These are phyloP conservation scores for human (Homo sapiens) DNA, from an alignment of 2,113 vertebrate genomes.

Conservation along the genomic window GRCh38 chr2:9471001-9471500, in stretches of 20 bases:
- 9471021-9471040: too few relatives aligned
- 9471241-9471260: not conserved
- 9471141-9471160: too few relatives aligned
- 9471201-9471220: too few relatives aligned
- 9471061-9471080: too few relatives aligned
- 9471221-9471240: not conserved
- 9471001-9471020: too few relatives aligned
- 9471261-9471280: not conserved
- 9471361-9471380: conserved; percentile 89
- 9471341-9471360: conserved; percentile 98
- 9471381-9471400: conserved; percentile 85
- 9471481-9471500: not conserved
- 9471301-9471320: not conserved
- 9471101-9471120: too few relatives aligned
- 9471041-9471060: too few relatives aligned
- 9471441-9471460: conserved; percentile 78
- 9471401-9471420: conserved; percentile 92
- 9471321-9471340: conserved; percentile 62
- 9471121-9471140: too few relatives aligned
- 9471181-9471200: too few relatives aligned
- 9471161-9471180: too few relatives aligned
- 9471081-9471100: too few relatives aligned
- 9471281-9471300: not conserved
- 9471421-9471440: conserved; percentile 90
- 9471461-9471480: too few relatives aligned